Conservation (phyloP, 2,888 invertebrate species). For the Ornithoptera priamus region DNA sequence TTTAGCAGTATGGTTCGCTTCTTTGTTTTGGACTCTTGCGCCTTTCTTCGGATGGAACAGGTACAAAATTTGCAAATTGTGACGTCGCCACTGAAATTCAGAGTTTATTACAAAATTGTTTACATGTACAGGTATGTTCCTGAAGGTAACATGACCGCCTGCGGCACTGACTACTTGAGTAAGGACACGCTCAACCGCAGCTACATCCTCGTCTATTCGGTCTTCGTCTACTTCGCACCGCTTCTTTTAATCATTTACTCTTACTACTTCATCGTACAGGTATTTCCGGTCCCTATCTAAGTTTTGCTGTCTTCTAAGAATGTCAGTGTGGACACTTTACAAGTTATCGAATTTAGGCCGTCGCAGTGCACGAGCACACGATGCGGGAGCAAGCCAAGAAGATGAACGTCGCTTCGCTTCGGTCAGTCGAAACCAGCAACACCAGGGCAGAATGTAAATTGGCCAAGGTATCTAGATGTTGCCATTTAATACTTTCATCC, state of each 20-base stretch:
- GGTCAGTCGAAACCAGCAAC: slow-evolving; percentile 87
- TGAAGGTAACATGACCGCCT: slow-evolving; percentile 96
- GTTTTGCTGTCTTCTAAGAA: too few species aligned
- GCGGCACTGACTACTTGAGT: slow-evolving; percentile 92
- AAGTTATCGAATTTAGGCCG: slow-evolving; percentile 76
- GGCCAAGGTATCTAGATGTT: slow-evolving; percentile 81
- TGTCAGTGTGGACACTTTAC: too few species aligned
- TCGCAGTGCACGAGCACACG: slow-evolving; percentile 89
- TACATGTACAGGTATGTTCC: slow-evolving; percentile 86
- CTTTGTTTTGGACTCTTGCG: slow-evolving; percentile 88
- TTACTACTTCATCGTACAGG: slow-evolving; percentile 93
- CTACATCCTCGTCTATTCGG: slow-evolving; percentile 88
- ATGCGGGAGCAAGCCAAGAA: slow-evolving; percentile 96
- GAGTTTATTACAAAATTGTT: too few species aligned
- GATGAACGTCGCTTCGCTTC: slow-evolving; percentile 94
- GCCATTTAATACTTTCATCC: too few species aligned
- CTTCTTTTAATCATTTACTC: slow-evolving; percentile 90
- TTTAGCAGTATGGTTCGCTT: slow-evolving; percentile 88
- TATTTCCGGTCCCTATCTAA: slow-evolving; percentile 42
- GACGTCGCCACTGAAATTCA: too few species aligned
- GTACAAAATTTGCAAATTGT: slow-evolving; percentile 48
- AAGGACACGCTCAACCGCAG: slow-evolving; percentile 88
- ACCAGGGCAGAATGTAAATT: slow-evolving; percentile 92
- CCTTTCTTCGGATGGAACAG: slow-evolving; percentile 94
- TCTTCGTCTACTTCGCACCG: slow-evolving; percentile 88